Base-by-base conservation (phyloP, 2,113 vertebrate genomes). In the Myotis davidii region DNA sequence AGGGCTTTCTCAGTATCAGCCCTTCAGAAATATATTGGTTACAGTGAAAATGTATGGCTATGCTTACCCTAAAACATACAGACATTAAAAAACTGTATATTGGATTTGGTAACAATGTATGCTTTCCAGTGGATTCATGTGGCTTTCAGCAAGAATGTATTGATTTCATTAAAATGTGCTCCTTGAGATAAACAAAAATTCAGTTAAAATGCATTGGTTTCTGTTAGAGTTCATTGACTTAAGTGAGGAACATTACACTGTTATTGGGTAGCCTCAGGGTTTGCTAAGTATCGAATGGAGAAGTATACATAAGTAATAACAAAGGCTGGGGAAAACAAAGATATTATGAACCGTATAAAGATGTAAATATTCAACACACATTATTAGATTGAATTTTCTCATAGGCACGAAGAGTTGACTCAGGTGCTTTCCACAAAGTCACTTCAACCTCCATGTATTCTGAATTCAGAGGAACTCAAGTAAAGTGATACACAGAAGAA, bases 131-230 rank as follows among this genome's bases (percentile, higher is more conserved):
- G 95, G 96, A 98, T 98, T 98, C 98, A 98, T 98, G 97, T 98
- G 97, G 95, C 98, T 98, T 98, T 98, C 98, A 98, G 97, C 97
- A 98, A 98, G 96, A 98, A 98, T 97, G 93, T 98, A 99, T 98
- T 98, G 98, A 98, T 99, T 98, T 98, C 98, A 98, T 98, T 98
- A 98, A 98, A 98, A 98, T 98, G 96, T 98, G 97, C 96, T 98
- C 91, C 98, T 98, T 97, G 97, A 98, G 98, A 98, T 98, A 98
- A 98, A 98, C 98, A 98, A 98, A 98, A 98, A 97, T 98, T 98
- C 97, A 97, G 98, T 98, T 98, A 97, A 98, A 98, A 98, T 98
- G 97, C 98, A 98, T 97, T 98, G 98, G 97, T 98, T 98, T 98
- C 97, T 98, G 97, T 98, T 98, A 98, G 98, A 98, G 97, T 97